Percentiles rank a stretch among this genome's conserved stretches.
Conservation (phyloP, 2,797 vertebrate genomes). For the Morus bassanus region DNA sequence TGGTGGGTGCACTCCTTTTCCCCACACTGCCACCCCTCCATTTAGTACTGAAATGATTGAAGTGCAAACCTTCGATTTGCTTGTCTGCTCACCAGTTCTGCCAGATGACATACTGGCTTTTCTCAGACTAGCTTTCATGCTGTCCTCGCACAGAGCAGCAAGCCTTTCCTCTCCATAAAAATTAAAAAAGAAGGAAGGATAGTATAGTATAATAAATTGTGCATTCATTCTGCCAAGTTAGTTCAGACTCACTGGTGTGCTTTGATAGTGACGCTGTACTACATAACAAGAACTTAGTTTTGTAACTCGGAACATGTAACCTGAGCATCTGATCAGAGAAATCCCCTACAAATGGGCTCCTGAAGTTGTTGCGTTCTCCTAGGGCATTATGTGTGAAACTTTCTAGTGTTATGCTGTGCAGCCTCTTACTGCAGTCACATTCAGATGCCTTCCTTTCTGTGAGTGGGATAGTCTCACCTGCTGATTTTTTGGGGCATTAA, state of each 20-base stretch:
- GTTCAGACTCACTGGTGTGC: neutral
- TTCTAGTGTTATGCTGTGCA: neutral
- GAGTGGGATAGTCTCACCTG: neutral
- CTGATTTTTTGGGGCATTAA: neutral
- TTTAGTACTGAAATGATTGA: neutral
- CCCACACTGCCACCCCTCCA: neutral
- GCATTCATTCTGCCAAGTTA: neutral
- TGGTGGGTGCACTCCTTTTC: neutral
- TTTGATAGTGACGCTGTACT: neutral
- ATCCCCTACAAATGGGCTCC: neutral
- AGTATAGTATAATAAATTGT: neutral
- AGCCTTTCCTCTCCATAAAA: neutral
- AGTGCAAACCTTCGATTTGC: neutral
- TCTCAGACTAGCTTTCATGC: neutral
- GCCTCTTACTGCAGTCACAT: neutral
- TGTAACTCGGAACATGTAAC: neutral
- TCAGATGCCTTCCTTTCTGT: neutral
- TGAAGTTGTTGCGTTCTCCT: neutral
- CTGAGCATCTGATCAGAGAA: neutral
- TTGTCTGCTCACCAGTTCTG: neutral
- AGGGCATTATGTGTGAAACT: neutral
- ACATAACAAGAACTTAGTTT: neutral
- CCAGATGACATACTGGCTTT: neutral
- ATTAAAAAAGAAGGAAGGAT: neutral
- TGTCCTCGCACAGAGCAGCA: neutral